Evolutionary conservation across 2,113 vertebrate species (phyloP).

Genomic region (Bubo scandiacus): DNA sequence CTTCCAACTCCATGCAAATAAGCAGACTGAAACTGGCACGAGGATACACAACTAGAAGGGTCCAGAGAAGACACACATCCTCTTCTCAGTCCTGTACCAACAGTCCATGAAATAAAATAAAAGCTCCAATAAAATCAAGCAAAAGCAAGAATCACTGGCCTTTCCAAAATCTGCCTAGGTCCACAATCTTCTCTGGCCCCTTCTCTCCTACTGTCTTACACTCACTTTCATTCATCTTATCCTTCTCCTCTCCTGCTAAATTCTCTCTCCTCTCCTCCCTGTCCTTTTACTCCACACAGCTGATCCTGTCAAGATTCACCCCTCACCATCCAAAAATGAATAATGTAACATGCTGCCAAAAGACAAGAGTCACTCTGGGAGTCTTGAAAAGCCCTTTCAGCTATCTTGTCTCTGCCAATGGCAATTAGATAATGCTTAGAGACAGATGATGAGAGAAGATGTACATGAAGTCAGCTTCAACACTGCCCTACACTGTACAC

Average conservation of each 20-base stretch:
- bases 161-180: background rate
- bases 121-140: background rate
- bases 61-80: background rate
- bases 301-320: background rate
- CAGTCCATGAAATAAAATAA: background rate
- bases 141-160: background rate
- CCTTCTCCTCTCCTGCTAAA: background rate
- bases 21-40: background rate
- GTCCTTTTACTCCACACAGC: background rate
- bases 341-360: background rate
- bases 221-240: background rate
- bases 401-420: background rate
- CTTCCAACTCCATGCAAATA: background rate
- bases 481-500: background rate
- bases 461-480: background rate
- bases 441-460: background rate
- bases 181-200: background rate
- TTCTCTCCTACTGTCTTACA: background rate
- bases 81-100: background rate
- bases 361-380: background rate
- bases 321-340: background rate
- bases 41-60: background rate
- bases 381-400: background rate
- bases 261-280: background rate
- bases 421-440: background rate